Evolutionary conservation across 2,113 vertebrate genomes (phyloP).

Genomic region (Notothenia coriiceps): DNA sequence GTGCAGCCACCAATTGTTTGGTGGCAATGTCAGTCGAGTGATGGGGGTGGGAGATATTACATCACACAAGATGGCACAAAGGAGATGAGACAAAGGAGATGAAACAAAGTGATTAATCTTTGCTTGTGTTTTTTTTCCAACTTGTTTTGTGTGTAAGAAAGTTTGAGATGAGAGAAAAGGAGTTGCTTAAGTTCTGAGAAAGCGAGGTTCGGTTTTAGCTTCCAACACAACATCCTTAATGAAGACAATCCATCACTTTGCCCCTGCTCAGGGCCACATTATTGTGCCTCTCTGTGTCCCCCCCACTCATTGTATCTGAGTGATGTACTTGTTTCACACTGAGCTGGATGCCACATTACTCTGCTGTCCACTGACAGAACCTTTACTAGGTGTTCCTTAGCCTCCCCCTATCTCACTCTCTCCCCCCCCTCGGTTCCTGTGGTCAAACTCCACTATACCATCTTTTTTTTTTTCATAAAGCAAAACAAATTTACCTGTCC

Average conservation of each 20-base stretch:
- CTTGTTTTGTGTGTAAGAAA: neutral
- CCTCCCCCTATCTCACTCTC: neutral
- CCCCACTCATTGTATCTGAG: neutral
- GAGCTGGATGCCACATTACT: constrained; percentile 14
- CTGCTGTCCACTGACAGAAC: constrained; percentile 10
- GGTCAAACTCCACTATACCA: neutral
- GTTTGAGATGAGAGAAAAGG: neutral
- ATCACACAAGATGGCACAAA: neutral
- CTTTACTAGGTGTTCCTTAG: neutral
- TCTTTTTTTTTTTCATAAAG: too few relatives aligned
- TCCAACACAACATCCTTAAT: constrained; percentile 25
- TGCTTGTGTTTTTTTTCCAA: neutral
- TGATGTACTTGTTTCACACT: constrained; percentile 32
- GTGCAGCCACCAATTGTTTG: neutral
- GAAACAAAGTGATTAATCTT: neutral
- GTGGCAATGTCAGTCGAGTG: neutral
- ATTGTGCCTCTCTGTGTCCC: neutral
- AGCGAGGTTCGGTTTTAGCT: neutral
- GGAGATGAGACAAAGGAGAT: neutral
- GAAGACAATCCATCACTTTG: constrained; percentile 47
- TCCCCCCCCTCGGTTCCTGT: neutral
- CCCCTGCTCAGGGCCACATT: constrained; percentile 13
- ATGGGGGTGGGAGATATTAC: neutral
- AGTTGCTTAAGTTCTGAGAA: constrained; percentile 4
- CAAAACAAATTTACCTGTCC: neutral